Conservation (phyloP, 2,113 vertebrate genomes). For the Otus sunia region DNA sequence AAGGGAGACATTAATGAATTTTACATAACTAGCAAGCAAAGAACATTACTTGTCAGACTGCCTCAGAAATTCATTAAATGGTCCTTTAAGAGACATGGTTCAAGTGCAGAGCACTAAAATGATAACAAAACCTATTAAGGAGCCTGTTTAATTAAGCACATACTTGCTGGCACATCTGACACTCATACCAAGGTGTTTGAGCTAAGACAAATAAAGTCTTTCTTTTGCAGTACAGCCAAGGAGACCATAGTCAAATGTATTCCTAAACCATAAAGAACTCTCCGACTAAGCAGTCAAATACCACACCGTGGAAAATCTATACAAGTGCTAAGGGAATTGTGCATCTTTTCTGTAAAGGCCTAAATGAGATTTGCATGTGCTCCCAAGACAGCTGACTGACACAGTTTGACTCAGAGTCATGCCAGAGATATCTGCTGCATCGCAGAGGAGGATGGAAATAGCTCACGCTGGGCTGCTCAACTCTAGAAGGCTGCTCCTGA, state of each 20-base stretch:
- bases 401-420: conserved; percentile 28
- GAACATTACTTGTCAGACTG: conserved; percentile 25
- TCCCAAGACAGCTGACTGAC: not conserved
- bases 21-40: conserved; percentile 34
- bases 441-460: not conserved
- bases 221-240: not conserved
- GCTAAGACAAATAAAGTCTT: conserved; percentile 14
- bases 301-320: conserved; percentile 19
- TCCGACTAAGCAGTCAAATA: conserved; percentile 38
- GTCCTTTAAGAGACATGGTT: not conserved
- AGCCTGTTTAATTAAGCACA: conserved; percentile 41
- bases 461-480: not conserved
- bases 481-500: not conserved
- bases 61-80: conserved; percentile 44
- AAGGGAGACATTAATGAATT: conserved; percentile 32
- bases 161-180: not conserved
- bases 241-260: not conserved
- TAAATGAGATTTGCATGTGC: not conserved
- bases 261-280: not conserved
- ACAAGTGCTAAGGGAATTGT: not conserved
- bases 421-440: not conserved
- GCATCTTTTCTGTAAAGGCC: not conserved
- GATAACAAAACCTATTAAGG: conserved; percentile 42
- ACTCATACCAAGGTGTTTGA: conserved; percentile 1
- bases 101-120: not conserved